Base-by-base conservation (phyloP, 2,113 vertebrate genomes). In the Syngnathus floridae region DNA sequence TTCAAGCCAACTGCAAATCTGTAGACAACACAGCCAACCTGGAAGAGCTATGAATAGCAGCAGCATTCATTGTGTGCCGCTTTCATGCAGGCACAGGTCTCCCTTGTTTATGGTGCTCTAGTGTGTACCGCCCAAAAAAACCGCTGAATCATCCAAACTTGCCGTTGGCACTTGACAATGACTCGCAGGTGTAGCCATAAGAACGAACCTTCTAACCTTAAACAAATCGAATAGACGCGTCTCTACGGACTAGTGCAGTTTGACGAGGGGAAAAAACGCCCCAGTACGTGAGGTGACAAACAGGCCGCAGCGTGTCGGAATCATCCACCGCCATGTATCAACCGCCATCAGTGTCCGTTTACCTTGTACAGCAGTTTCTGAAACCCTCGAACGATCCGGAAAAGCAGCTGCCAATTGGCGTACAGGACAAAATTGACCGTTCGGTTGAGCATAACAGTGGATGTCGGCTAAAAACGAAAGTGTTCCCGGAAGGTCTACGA, bases 91-190 rank as follows among this genome's bases (percentile, higher is more conserved):
- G 57, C 62, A 79, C 79, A 76, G 65, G 54, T 66, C 54, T 67
- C 48, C 64, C 76, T 82, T 84, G 84, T 87, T 87, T 83, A 83
- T 70, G 66, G 43, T 40, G 62, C 51, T 60, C 79, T 35, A 80
- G 86, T 88, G 81, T 85, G 63, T 64, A 73, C 62, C 16, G 61
- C 67, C 75, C 31, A 73, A 13, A 81, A 82, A 86, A 91, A 89
- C 19, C 72, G 88, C 90, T 91, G 90, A 92, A 89, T 91, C 89
- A 90, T 90, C 87, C 86, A 84, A 90, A 87, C 72, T 79, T 82
- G 86, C 87, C 78, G 82, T 78, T 81, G 76, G 79, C 70, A 73
- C 71, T 67, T 66, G 69, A 63, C 61, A 64, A 65, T 46, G 55
- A 59, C 64, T 66, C 4, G 56, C 77, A 84, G 79, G 76, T 85